A percentile compares a stretch with the other conserved stretches of the same genome.
Evolutionary conservation across 2,797 vertebrate genomes (phyloP).

Genomic region (Melanotaenia parkinsoni): DNA sequence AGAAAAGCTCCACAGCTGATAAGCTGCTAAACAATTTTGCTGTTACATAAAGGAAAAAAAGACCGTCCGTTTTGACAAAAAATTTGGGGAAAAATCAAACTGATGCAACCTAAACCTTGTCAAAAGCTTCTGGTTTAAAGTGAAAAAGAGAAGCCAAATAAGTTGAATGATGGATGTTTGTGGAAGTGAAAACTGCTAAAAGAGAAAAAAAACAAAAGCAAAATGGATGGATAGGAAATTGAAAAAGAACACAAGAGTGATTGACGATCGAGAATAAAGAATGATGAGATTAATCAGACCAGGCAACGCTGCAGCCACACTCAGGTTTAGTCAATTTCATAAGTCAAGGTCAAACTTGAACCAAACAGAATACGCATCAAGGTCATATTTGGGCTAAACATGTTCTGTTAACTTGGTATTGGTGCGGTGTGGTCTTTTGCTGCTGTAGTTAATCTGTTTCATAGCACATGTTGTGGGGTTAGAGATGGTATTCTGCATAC

Average conservation of each 20-base stretch:
- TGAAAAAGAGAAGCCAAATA: not conserved
- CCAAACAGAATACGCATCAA: too few species aligned
- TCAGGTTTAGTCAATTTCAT: too few species aligned
- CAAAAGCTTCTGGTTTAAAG: constrained; percentile 12
- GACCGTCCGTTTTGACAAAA: not conserved
- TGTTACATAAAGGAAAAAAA: not conserved
- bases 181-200: constrained; percentile 21
- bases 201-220: constrained; percentile 12
- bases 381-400: not conserved
- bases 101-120: constrained; percentile 3
- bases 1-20: not conserved
- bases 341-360: too few species aligned
- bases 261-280: too few species aligned
- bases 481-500: not conserved
- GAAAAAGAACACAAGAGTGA: too few species aligned
- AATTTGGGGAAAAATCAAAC: not conserved
- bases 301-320: too few species aligned
- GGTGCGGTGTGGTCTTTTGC: too few species aligned
- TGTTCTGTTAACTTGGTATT: too few species aligned
- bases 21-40: not conserved
- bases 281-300: too few species aligned
- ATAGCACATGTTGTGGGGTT: too few species aligned
- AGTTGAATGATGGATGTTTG: not conserved
- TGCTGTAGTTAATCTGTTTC: too few species aligned
- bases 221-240: not conserved